A percentile compares a stretch with the other conserved stretches of the same genome.
Evolutionary conservation across 1,140 invertebrate species (phyloP).

Genomic region (Grapholita molesta): DNA sequence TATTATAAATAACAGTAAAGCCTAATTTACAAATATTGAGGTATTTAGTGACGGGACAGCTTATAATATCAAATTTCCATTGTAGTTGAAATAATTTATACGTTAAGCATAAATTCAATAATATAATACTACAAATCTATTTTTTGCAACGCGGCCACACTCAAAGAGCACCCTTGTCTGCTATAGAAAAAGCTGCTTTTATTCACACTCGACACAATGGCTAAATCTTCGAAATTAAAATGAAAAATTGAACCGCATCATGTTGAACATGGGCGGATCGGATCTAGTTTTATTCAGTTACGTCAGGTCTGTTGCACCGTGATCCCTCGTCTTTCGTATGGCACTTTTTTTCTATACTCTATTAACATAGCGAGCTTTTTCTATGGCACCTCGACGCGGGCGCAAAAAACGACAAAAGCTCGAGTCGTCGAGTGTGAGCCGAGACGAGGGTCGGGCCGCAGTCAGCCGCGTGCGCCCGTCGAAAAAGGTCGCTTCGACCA

Average conservation of each 20-base stretch:
- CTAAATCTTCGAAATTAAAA: slow-evolving; percentile 50
- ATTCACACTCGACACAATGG: slow-evolving; percentile 69
- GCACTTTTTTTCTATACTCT: slow-evolving; percentile 59
- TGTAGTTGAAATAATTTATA: background rate
- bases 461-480: slow-evolving; percentile 41
- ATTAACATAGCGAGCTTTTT: slow-evolving; percentile 74
- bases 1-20: background rate
- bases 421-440: slow-evolving; percentile 45
- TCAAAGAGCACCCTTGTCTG: slow-evolving; percentile 31
- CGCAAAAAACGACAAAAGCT: slow-evolving; percentile 73
- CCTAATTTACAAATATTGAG: background rate
- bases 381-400: slow-evolving; percentile 66
- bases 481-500: slow-evolving; percentile 27
- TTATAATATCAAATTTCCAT: background rate
- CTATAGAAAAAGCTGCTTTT: slow-evolving; percentile 46
- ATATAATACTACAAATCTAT: background rate
- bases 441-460: slow-evolving; percentile 40
- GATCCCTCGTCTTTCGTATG: slow-evolving; percentile 50
- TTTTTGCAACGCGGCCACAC: slow-evolving; percentile 28
- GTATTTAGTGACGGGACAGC: background rate
- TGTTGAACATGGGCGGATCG: slow-evolving; percentile 47
- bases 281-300: slow-evolving; percentile 47
- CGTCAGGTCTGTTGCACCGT: slow-evolving; percentile 60
- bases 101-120: background rate
- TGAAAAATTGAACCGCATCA: slow-evolving; percentile 63